Conservation (phyloP, 1,140 invertebrate species). For the Temnothorax curvispinosus region DNA sequence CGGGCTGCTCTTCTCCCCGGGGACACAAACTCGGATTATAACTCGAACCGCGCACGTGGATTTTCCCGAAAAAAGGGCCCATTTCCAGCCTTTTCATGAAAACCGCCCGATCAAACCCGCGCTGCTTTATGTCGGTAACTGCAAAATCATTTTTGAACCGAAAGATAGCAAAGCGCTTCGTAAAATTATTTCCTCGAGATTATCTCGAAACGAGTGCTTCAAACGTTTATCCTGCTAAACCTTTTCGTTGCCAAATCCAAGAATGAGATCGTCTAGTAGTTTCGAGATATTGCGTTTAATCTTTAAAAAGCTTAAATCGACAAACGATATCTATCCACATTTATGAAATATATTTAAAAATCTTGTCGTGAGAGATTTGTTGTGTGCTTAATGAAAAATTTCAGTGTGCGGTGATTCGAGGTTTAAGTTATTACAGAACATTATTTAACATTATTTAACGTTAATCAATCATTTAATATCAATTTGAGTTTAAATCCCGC, state of each 20-base stretch:
- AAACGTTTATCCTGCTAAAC: neutral
- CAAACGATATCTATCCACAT: neutral
- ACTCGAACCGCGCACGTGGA: neutral
- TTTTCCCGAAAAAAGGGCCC: conserved; percentile 28
- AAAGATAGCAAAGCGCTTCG: neutral
- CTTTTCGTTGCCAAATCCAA: neutral
- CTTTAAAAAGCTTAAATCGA: neutral
- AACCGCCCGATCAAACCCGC: neutral
- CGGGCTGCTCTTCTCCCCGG: neutral
- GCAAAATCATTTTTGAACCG: conserved; percentile 33
- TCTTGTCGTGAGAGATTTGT: neutral
- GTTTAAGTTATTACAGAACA: neutral
- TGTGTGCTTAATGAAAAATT: neutral
- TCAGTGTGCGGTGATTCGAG: neutral
- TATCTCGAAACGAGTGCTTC: neutral
- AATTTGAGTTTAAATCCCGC: neutral
- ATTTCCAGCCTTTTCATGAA: conserved; percentile 14
- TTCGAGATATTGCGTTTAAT: neutral
- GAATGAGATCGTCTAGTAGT: neutral
- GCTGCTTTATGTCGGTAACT: neutral
- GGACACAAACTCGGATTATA: conserved; percentile 41
- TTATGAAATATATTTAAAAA: conserved; percentile 3
- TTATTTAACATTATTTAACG: neutral
- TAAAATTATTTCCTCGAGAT: conserved; percentile 14
- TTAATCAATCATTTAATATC: neutral